Percentiles rank a stretch among this genome's conserved stretches.
Evolutionary conservation across 2,888 invertebrate genomes (phyloP).

Genomic region (Drosophila mulleri): DNA sequence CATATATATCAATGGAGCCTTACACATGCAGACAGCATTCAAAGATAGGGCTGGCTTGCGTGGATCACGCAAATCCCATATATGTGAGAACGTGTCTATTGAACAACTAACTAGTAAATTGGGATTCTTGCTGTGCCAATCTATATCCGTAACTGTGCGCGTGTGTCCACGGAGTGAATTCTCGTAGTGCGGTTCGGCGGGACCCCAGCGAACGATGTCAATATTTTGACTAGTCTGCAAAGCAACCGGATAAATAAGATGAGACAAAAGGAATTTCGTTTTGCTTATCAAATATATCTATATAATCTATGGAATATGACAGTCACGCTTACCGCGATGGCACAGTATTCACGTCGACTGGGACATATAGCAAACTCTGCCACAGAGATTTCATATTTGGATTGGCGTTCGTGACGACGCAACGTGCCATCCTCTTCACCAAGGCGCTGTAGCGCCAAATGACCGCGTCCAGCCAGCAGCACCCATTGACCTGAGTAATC

Average conservation of each 20-base stretch:
- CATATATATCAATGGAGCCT: conserved; percentile 9
- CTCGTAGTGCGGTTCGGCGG: conserved; percentile 89
- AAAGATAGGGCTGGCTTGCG: conserved; percentile 93
- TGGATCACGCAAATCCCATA: conserved; percentile 96
- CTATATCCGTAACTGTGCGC: conserved; percentile 94
- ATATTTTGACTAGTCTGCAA: conserved; percentile 93
- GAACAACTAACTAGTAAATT: conserved; percentile 94
- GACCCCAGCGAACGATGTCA: conserved; percentile 93
- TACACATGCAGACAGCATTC: conserved; percentile 92
- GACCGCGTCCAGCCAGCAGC: conserved; percentile 92
- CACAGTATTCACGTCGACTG: conserved; percentile 92
- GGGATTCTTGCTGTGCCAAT: conserved; percentile 94
- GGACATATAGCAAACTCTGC: conserved; percentile 96
- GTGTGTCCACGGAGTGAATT: conserved; percentile 93
- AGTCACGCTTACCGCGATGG: conserved; percentile 90
- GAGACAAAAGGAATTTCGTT: background rate
- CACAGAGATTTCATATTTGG: conserved; percentile 96
- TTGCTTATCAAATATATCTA: background rate
- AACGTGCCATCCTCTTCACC: conserved; percentile 86
- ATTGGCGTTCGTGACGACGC: conserved; percentile 93
- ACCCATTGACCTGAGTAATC: conserved; percentile 91
- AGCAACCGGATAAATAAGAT: background rate
- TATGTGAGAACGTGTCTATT: conserved; percentile 95
- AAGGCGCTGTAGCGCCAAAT: conserved; percentile 91
- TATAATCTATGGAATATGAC: background rate